Percentiles rank a stretch among this genome's conserved stretches.
Conservation (phyloP, 2,113 vertebrate species). For the Manacus vitellinus region DNA sequence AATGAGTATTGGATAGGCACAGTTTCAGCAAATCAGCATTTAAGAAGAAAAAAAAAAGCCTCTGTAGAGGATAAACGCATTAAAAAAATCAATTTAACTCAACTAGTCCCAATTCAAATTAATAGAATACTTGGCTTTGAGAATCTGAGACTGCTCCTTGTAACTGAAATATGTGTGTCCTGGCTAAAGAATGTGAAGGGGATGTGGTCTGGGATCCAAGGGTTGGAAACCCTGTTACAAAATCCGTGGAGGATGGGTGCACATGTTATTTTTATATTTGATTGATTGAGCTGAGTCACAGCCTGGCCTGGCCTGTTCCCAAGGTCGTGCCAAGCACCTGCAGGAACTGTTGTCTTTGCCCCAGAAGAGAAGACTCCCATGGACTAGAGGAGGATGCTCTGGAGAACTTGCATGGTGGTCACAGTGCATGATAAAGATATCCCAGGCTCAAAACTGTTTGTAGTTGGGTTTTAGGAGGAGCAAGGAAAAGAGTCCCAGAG, state of each 20-base stretch:
- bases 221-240: not conserved
- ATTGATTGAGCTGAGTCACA: not conserved
- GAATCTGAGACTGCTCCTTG: not conserved
- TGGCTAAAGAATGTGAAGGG: not conserved
- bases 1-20: conserved; percentile 59
- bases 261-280: not conserved
- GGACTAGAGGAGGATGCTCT: not conserved
- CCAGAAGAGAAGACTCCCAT: not conserved
- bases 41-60: not conserved
- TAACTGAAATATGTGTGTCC: not conserved
- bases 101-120: conserved; percentile 22
- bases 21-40: conserved; percentile 59
- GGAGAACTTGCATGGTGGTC: not conserved
- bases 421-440: not conserved
- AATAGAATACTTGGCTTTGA: not conserved
- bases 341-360: not conserved
- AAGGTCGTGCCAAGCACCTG: fast-evolving
- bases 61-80: conserved; percentile 37
- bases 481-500: not conserved
- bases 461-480: not conserved
- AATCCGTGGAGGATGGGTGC: not conserved
- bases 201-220: not conserved
- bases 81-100: conserved; percentile 59
- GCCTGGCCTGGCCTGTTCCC: not conserved
- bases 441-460: not conserved